phyloP scores from a whole-genome alignment of 2,113 vertebrate species.

The Rhinoderma darwinii region DNA sequence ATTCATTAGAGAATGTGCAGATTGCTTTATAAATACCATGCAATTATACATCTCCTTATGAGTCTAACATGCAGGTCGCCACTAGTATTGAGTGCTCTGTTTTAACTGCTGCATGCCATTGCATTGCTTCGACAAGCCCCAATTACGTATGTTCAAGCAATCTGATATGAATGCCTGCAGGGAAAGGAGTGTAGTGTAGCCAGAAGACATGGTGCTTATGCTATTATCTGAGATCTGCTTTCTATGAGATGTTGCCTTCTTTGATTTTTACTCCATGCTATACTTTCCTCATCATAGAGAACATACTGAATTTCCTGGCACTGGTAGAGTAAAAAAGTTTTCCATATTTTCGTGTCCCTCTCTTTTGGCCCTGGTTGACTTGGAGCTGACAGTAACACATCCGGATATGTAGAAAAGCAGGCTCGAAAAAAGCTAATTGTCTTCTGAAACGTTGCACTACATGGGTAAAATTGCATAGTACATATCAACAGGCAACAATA shows the following conservation, averaged over 20 bases:
- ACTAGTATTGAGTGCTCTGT: background rate
- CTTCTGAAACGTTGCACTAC: too few relatives aligned
- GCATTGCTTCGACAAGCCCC: background rate
- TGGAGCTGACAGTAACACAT: too few relatives aligned
- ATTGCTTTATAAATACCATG: background rate
- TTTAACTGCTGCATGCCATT: background rate
- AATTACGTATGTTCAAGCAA: background rate
- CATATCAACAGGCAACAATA: too few relatives aligned
- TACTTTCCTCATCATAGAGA: background rate
- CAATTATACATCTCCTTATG: background rate
- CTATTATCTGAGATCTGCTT: background rate
- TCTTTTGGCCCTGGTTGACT: too few relatives aligned
- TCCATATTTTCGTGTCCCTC: too few relatives aligned
- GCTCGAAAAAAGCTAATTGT: too few relatives aligned
- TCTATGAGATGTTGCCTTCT: background rate
- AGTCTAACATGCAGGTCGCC: background rate
- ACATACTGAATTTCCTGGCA: too few relatives aligned
- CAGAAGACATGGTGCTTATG: background rate
- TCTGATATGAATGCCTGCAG: conserved; percentile 1
- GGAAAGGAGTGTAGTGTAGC: background rate
- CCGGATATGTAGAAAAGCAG: too few relatives aligned
- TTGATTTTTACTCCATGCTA: background rate
- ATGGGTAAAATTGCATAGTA: too few relatives aligned
- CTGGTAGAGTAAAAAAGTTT: too few relatives aligned
- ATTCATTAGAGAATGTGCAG: background rate